Evolutionary conservation across 2,113 vertebrate species (phyloP), one percentile per base, ranked within the genome.

Genomic region (Cyanocitta stelleri): DNA sequence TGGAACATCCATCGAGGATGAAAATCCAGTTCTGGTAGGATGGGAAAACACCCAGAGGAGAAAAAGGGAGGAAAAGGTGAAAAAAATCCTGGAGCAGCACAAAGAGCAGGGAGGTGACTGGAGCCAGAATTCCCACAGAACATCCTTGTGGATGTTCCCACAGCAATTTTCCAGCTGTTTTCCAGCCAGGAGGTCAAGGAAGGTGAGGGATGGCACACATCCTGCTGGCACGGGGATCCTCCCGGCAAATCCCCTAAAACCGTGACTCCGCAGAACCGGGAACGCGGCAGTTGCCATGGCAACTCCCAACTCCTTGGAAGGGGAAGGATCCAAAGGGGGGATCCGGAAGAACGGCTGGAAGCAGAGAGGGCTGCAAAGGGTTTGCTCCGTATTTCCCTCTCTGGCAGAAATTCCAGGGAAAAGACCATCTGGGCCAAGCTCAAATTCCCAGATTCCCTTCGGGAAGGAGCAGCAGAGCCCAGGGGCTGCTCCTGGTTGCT

Each of bases 401-500:
- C 24, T 8, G 67, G n/a, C 51, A 35, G 41, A 17, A n/a, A 58
- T 49, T 69, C 66, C 85, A 7, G 9, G 12, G 39, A 56, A 66
- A 64, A 4, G 8, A 9, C 22, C 16, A 37, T 7, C 24, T 1
- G n/a, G 83, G 59, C 67, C 10, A 0, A 59, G 59, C 61, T 72
- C 22, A 10, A 11, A 64, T 43, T 24, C 46, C 59, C 21, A 0
- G 55, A 19, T 3, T 1, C 17, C 48, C 29, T 37, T 26, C 0
- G 14, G 63, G 52, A 46, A 32, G 82, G 48, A 63, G n/a, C 5
- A 1, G 55, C 54, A 56, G 37, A 74, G 71, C 41, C 29, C 32
- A 7, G n/a, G n/a, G 27, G n/a, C 48, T 46, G 63, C 59, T 77
- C 49, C 43, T 0, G 3, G 8, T 39, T 3, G 1, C 1, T 3